Conservation (phyloP, 1,140 invertebrate genomes). For the Helicoverpa zea region DNA sequence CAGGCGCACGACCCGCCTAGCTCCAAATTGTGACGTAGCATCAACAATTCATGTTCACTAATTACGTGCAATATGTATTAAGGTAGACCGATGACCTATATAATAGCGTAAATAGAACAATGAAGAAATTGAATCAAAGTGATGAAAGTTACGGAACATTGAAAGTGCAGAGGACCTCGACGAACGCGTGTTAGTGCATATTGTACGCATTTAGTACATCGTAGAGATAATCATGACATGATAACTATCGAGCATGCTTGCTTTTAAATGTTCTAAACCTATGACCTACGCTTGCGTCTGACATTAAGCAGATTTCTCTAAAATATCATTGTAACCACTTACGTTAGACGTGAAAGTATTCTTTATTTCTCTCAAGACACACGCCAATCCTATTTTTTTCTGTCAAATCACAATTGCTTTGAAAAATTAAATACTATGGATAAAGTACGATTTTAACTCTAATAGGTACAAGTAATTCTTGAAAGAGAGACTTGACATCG, state of each 20-base stretch:
- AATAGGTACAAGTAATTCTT: background rate
- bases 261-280: background rate
- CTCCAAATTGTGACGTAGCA: slow-evolving; percentile 20
- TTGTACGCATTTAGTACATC: background rate
- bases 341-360: no score
- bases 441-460: no score
- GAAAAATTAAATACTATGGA: no score
- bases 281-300: background rate
- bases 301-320: no score
- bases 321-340: no score
- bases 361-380: no score
- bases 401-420: background rate
- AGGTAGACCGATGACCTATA: slow-evolving; percentile 12
- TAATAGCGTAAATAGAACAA: background rate
- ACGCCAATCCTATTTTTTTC: no score
- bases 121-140: background rate
- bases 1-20: background rate
- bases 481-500: background rate
- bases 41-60: slow-evolving; percentile 23
- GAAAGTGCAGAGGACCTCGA: background rate
- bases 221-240: no score
- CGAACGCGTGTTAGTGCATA: background rate
- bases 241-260: no score
- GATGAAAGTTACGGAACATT: slow-evolving; percentile 11
- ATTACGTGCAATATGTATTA: slow-evolving; percentile 21